phyloP scores from a whole-genome alignment of 2,888 invertebrate genomes.

The Orgyia antiqua region DNA sequence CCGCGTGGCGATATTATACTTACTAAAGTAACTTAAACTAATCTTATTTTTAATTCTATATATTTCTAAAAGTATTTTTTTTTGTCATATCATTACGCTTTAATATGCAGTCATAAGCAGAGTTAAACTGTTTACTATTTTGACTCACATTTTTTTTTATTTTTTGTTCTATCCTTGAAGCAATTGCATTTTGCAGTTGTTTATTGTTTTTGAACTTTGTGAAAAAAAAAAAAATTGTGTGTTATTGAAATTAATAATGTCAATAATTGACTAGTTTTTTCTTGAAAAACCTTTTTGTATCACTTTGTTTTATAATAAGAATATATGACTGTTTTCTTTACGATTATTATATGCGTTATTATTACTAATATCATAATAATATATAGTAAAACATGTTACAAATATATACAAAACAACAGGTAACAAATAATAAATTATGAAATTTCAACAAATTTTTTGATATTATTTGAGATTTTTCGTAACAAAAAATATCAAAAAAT shows the following conservation, averaged over 20 bases:
- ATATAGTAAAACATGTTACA: too few relatives aligned
- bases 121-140: conserved; percentile 50
- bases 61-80: conserved; percentile 61
- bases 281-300: conserved; percentile 11
- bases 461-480: conserved; percentile 4
- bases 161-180: conserved; percentile 25
- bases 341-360: too few relatives aligned
- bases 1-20: conserved; percentile 66
- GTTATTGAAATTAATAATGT: conserved; percentile 9
- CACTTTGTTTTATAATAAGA: conserved; percentile 4
- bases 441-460: too few relatives aligned
- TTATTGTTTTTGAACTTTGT: too few relatives aligned
- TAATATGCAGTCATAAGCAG: conserved; percentile 61
- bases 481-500: not conserved
- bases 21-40: conserved; percentile 35
- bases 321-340: conserved; percentile 6
- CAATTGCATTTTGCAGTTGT: too few relatives aligned
- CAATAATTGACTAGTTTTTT: conserved; percentile 25
- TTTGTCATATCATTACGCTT: conserved; percentile 42
- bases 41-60: conserved; percentile 42
- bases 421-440: too few relatives aligned
- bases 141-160: conserved; percentile 69
- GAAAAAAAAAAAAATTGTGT: too few relatives aligned
- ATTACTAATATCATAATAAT: too few relatives aligned
- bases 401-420: too few relatives aligned